phyloP scores from a whole-genome alignment of 2,797 vertebrate species.

The Gobionotothen gibberifrons region DNA sequence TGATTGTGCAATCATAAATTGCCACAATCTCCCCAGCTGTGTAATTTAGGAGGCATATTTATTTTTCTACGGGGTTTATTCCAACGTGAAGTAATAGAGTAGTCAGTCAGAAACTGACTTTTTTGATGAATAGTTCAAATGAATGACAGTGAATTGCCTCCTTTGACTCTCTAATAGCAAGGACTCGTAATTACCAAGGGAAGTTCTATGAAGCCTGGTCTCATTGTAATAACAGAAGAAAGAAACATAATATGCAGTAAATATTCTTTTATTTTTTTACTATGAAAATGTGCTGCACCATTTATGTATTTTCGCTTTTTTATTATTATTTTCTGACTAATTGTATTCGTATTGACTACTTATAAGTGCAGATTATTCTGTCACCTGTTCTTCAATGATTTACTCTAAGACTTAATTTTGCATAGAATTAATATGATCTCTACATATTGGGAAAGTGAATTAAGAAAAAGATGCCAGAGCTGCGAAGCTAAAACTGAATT shows the following conservation, averaged over 20 bases:
- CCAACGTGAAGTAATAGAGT: background rate
- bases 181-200: background rate
- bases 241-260: background rate
- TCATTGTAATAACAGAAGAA: conserved; percentile 1
- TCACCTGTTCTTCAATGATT: background rate
- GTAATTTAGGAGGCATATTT: background rate
- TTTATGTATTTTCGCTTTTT: background rate
- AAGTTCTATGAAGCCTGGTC: background rate
- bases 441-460: background rate
- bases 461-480: background rate
- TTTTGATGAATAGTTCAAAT: background rate
- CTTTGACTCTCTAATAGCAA: background rate
- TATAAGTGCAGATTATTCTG: background rate
- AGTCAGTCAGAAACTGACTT: background rate
- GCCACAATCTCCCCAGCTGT: background rate
- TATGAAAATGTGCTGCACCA: background rate
- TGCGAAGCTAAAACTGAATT: conserved; percentile 11
- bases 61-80: background rate
- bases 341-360: background rate
- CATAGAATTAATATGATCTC: background rate
- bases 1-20: too few relatives aligned
- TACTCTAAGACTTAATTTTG: background rate
- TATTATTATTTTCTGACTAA: background rate
- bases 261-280: background rate
- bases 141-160: too few relatives aligned